These are phyloP conservation scores for Ataeniobius toweri DNA, from an alignment of 2,797 vertebrate genomes.

Conservation along the genomic window DNA sequence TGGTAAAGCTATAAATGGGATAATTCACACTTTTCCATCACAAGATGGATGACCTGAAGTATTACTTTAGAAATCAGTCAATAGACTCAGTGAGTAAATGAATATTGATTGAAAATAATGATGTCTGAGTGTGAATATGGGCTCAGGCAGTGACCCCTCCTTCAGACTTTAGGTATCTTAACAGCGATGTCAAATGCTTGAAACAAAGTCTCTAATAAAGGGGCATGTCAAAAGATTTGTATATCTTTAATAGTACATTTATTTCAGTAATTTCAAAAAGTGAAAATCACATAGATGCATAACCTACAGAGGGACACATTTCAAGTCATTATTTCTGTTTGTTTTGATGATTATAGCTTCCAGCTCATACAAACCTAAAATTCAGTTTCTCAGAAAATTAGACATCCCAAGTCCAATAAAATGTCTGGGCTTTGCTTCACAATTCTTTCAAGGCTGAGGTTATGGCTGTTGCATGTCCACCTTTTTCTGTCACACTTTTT, in stretches of 20 bases:
- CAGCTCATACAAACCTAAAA: neutral
- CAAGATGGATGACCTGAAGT: slow-evolving; percentile 98
- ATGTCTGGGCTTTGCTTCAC: neutral
- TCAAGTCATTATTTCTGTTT: neutral
- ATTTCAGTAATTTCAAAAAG: neutral
- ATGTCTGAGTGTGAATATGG: slow-evolving; percentile 92
- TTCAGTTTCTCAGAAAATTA: neutral
- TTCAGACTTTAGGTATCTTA: slow-evolving; percentile 79
- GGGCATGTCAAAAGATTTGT: neutral
- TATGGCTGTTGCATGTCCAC: neutral
- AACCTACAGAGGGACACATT: neutral
- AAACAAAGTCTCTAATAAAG: neutral
- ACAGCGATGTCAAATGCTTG: slow-evolving; percentile 41
- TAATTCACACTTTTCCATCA: slow-evolving; percentile 89
- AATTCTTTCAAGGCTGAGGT: neutral
- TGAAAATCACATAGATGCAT: neutral
- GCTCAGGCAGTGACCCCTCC: slow-evolving; percentile 82
- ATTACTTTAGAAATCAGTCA: slow-evolving; percentile 98
- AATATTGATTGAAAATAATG: slow-evolving; percentile 99
- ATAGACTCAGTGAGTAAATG: slow-evolving; percentile 95
- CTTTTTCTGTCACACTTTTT: neutral
- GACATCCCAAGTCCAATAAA: neutral
- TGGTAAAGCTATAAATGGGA: slow-evolving; percentile 79
- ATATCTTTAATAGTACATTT: neutral
- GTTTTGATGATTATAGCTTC: no score